These are phyloP conservation scores for Agrenia bidenticulata DNA, from an alignment of 2,888 invertebrate species.

Conservation along the genomic window DNA sequence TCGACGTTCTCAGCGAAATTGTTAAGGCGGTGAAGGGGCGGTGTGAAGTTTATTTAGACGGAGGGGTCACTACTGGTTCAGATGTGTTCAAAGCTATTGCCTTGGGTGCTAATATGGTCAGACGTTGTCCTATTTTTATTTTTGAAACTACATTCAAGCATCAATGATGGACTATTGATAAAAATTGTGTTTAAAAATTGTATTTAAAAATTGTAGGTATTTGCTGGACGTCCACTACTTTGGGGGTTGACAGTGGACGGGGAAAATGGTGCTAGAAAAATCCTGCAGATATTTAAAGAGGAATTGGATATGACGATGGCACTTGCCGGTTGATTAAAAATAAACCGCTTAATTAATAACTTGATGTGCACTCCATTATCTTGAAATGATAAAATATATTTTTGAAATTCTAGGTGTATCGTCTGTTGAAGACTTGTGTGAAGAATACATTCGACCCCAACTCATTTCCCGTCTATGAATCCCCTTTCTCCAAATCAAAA, in stretches of 20 bases:
- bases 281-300: slow-evolving; percentile 70
- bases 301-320: slow-evolving; percentile 77
- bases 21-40: slow-evolving; percentile 68
- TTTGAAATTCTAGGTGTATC: no score
- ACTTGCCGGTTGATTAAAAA: slow-evolving; percentile 77
- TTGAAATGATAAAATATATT: no score
- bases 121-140: not conserved
- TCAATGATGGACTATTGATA: no score
- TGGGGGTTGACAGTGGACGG: slow-evolving; percentile 82
- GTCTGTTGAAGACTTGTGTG: no score
- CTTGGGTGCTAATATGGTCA: slow-evolving; percentile 82
- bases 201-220: no score
- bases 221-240: slow-evolving; percentile 79
- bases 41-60: slow-evolving; percentile 81
- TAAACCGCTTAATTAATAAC: no score
- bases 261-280: slow-evolving; percentile 71
- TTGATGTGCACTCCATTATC: no score
- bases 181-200: no score
- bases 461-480: no score
- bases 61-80: slow-evolving; percentile 78
- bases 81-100: slow-evolving; percentile 89
- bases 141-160: not conserved
- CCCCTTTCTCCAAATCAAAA: no score
- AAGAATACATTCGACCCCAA: no score
- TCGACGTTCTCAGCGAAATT: slow-evolving; percentile 63